Percentiles rank a stretch among this genome's conserved stretches.
phyloP scores from a whole-genome alignment of 1,140 invertebrate species.

The Brachionus rubens region DNA sequence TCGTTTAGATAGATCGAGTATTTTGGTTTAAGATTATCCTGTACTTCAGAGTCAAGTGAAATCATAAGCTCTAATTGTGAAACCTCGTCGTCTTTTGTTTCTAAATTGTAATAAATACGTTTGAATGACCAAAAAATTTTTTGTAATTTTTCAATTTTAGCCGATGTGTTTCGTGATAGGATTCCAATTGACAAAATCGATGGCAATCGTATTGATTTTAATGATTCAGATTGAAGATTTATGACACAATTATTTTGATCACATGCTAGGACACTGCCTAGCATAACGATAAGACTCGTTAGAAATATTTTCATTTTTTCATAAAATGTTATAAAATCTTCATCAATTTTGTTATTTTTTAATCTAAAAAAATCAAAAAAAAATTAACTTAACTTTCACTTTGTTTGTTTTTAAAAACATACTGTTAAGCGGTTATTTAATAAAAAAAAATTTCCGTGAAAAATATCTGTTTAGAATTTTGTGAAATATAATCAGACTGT shows the following conservation, averaged over 20 bases:
- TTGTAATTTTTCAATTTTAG: background rate
- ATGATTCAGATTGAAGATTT: background rate
- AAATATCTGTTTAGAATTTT: background rate
- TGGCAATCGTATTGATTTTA: background rate
- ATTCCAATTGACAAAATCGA: background rate
- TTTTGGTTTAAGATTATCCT: slow-evolving; percentile 39
- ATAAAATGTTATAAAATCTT: too few relatives aligned
- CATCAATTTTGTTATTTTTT: too few relatives aligned
- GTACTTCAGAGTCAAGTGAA: slow-evolving; percentile 36
- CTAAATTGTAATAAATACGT: background rate
- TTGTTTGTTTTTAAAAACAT: too few relatives aligned
- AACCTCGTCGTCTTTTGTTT: background rate
- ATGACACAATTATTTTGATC: slow-evolving; percentile 16
- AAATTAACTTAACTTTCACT: too few relatives aligned
- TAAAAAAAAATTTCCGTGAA: background rate
- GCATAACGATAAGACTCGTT: background rate
- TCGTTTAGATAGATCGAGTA: slow-evolving; percentile 27
- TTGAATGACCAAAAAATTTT: slow-evolving; percentile 45
- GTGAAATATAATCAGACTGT: slow-evolving; percentile 19
- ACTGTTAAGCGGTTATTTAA: background rate
- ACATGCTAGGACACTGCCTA: background rate
- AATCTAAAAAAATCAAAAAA: too few relatives aligned
- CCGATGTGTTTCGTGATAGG: too few relatives aligned
- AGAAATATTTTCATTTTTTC: too few relatives aligned
- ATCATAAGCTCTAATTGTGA: slow-evolving; percentile 32